Evolutionary conservation across 2,113 vertebrate species (phyloP).

Genomic region (Natator depressus): DNA sequence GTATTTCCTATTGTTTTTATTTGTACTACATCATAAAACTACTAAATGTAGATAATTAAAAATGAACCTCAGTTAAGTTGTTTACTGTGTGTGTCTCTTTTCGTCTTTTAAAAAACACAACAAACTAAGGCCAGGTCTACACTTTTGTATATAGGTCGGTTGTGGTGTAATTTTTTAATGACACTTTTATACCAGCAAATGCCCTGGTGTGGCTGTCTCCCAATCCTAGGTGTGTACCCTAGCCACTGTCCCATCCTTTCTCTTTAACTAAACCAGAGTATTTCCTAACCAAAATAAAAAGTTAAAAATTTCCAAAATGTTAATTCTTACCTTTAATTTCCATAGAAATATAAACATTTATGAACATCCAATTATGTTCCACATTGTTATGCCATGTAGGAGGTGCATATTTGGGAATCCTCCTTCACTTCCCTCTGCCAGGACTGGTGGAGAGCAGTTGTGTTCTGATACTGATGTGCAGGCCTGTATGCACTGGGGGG

Average conservation of each 20-base stretch:
- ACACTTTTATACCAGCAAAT: background rate
- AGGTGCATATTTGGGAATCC: background rate
- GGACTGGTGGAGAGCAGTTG: background rate
- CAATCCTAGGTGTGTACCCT: background rate
- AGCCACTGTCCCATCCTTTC: background rate
- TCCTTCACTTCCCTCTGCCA: background rate
- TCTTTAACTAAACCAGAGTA: background rate
- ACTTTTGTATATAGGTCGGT: background rate
- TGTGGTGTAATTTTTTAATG: background rate
- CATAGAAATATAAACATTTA: background rate
- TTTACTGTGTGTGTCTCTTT: background rate
- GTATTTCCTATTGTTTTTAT: background rate
- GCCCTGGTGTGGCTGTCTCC: background rate
- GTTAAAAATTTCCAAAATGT: background rate
- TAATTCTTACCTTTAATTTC: background rate
- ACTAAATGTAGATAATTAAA: background rate
- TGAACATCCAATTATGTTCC: background rate
- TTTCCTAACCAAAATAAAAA: background rate
- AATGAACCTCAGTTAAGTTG: background rate
- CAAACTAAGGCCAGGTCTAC: background rate
- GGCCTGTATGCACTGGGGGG: background rate
- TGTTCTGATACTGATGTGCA: background rate
- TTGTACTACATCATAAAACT: background rate
- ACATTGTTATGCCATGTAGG: background rate
- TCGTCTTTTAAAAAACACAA: background rate